These are phyloP conservation scores for Aphelocoma californica DNA, from an alignment of 2,797 vertebrate species.

Conservation along the genomic window DNA sequence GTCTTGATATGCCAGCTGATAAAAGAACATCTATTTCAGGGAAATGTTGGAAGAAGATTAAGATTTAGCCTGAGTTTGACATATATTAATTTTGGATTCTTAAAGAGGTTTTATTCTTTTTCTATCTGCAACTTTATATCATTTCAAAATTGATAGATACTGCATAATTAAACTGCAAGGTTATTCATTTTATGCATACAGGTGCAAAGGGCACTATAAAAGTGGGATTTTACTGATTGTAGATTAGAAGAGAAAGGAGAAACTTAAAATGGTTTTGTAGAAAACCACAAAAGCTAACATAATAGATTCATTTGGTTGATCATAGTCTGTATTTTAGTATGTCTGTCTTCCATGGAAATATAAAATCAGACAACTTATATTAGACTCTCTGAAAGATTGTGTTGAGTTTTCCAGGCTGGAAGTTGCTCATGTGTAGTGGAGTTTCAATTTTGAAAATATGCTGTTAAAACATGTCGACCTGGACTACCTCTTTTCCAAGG, in stretches of 20 bases:
- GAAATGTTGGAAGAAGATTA: conserved; percentile 78
- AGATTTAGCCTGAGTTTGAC: conserved; percentile 79
- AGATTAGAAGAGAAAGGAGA: conserved; percentile 74
- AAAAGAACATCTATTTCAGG: conserved; percentile 81
- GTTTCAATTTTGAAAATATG: conserved; percentile 38
- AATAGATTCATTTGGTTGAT: conserved; percentile 73
- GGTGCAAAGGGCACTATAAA: conserved; percentile 78
- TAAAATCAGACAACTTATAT: conserved; percentile 54
- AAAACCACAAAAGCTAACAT: conserved; percentile 67
- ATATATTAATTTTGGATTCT: conserved; percentile 80
- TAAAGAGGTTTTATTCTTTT: conserved; percentile 76
- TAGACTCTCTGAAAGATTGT: conserved; percentile 5
- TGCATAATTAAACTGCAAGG: conserved; percentile 78
- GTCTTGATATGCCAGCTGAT: conserved; percentile 75
- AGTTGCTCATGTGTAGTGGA: not conserved
- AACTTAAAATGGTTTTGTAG: conserved; percentile 70
- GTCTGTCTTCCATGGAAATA: conserved; percentile 36
- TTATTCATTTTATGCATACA: conserved; percentile 79
- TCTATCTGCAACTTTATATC: conserved; percentile 75
- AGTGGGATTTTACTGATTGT: conserved; percentile 76
- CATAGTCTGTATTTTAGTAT: conserved; percentile 23
- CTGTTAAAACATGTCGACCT: not conserved
- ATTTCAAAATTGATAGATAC: conserved; percentile 71
- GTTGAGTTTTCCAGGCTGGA: conserved; percentile 11
- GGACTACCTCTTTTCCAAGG: not conserved